Evolutionary conservation across 64 coral and sea anemone genomes (phyloP).

Genomic region (Dendronephthya gigantea): DNA sequence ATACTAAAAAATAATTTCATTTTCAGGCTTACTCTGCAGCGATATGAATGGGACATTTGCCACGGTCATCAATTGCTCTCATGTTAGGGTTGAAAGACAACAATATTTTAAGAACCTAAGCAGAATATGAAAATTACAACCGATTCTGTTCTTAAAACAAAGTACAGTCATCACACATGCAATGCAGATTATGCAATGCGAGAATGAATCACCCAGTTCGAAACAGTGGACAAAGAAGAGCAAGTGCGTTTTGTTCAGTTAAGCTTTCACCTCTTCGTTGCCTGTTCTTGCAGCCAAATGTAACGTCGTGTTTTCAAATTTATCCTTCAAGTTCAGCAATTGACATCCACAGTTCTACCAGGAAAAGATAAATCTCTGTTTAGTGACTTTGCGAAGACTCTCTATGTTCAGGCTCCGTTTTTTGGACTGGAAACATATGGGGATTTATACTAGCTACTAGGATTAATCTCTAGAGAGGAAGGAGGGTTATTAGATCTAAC

Average conservation of each 20-base stretch:
- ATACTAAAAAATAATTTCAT: background rate
- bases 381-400: too few species aligned
- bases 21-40: background rate
- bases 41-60: background rate
- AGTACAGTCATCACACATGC: background rate
- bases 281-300: constrained; percentile 5
- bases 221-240: too few species aligned
- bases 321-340: background rate
- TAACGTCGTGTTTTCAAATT: background rate
- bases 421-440: too few species aligned
- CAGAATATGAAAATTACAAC: background rate
- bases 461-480: too few species aligned
- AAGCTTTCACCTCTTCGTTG: background rate
- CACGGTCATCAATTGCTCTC: background rate
- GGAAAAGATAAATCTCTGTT: too few species aligned
- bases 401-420: too few species aligned
- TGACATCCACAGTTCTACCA: too few species aligned
- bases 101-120: background rate
- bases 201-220: too few species aligned
- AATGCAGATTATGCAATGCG: too few species aligned
- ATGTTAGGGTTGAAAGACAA: background rate
- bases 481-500: too few species aligned
- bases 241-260: too few species aligned
- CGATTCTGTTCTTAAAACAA: background rate
- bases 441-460: too few species aligned